These are phyloP conservation scores for Podarcis siculus DNA, from an alignment of 2,797 vertebrate species.

Conservation along the genomic window DNA sequence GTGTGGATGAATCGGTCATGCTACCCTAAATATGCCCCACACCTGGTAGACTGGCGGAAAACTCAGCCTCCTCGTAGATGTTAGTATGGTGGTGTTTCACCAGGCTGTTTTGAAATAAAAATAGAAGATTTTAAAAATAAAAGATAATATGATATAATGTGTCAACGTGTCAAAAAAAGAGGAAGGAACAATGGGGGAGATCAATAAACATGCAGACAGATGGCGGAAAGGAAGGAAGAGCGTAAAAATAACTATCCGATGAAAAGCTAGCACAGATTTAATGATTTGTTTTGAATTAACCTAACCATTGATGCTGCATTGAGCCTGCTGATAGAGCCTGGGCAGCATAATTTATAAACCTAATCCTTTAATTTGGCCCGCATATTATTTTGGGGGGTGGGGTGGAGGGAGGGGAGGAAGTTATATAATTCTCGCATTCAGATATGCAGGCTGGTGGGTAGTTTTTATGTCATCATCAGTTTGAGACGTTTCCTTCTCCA, in stretches of 20 bases:
- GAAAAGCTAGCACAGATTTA: constrained; percentile 50
- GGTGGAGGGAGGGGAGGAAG: fast-evolving
- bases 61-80: too few relatives aligned
- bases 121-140: constrained; percentile 18
- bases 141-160: constrained; percentile 42
- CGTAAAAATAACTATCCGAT: constrained; percentile 56
- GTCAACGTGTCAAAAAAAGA: constrained; percentile 18
- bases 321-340: not conserved
- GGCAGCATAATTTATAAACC: not conserved
- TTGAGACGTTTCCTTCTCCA: not conserved
- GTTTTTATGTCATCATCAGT: not conserved
- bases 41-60: too few relatives aligned
- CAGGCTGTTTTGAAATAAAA: too few relatives aligned
- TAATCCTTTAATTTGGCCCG: not conserved
- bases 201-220: constrained; percentile 58
- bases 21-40: too few relatives aligned
- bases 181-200: constrained; percentile 28
- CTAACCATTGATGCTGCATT: constrained; percentile 8
- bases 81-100: too few relatives aligned
- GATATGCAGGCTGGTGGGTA: not conserved
- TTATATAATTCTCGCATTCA: fast-evolving
- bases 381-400: not conserved
- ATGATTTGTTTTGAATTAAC: constrained; percentile 58
- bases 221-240: constrained; percentile 58
- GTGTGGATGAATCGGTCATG: too few relatives aligned